Evolutionary conservation across 2,797 vertebrate genomes (phyloP), one percentile per base, ranked within the genome.

Genomic region (Vespertilio murinus): DNA sequence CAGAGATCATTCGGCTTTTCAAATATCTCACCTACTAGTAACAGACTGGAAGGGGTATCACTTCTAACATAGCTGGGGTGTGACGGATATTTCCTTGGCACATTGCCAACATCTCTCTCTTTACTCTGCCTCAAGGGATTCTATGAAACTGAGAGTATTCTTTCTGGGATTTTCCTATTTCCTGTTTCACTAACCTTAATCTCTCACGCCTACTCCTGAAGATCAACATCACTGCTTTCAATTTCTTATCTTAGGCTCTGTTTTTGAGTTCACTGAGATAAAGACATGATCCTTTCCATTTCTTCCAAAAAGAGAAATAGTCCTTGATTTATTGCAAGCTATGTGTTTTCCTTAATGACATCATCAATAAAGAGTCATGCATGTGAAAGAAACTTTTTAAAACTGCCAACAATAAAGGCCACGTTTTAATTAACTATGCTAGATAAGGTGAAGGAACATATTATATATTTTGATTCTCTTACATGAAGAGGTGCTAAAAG

Each of bases 401-500:
- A 92, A 88, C 20, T 47, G 45, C 45, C 35, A 84, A n/a, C 17
- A 42, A 71, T 78, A 74, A 85, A 74, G 71, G 23, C 49, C 25
- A 79, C 22, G 79, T 85, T 82, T 94, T 91, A 90, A 90, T 71
- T 59, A 88, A 47, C 28, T 8, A 40, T 45, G 22, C 23, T 28
- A 70, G 28, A 25, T 25, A 33, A 70, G 28, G 38, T 23, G 20
- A 78, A 88, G 90, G 54, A 79, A 0, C 25, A 79, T 77, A 65
- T 79, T 90, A 75, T 74, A 20, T 89, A n/a, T 91, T 91, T 65
- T 74, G 47, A 91, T 83, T 90, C 33, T 90, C 38, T 71, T 11
- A n/a, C 28, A 61, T 17, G 52, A 90, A 85, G 18, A 52, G 10
- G 28, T 82, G 38, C 14, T 90, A 78, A 92, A 89, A 80, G 14